phyloP scores from a whole-genome alignment of 1,140 invertebrate species.

The Melitaea cinxia region DNA sequence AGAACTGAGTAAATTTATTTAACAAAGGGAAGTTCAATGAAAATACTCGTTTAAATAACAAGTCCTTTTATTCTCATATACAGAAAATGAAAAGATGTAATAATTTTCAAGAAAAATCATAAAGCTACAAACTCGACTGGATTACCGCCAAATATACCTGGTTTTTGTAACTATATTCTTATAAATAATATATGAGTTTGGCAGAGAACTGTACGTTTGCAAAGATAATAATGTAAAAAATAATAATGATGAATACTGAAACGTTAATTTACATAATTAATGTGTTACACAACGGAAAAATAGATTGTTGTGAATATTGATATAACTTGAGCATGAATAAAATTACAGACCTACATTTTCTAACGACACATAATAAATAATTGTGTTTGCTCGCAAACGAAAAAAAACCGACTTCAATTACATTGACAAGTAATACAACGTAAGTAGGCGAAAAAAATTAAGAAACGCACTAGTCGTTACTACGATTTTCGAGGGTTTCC shows the following conservation, averaged over 20 bases:
- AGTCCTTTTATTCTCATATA: background rate
- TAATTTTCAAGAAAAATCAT: slow-evolving; percentile 16
- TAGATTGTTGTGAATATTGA: background rate
- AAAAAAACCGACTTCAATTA: too few species aligned
- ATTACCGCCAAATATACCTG: slow-evolving; percentile 27
- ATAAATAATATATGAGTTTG: slow-evolving; percentile 26
- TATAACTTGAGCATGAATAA: background rate
- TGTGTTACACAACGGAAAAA: background rate
- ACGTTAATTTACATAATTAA: slow-evolving; percentile 14
- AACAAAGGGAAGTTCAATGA: background rate
- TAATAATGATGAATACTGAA: background rate
- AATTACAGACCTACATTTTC: background rate
- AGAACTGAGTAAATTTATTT: background rate
- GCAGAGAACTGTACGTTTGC: slow-evolving; percentile 3
- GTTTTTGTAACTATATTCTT: slow-evolving; percentile 23
- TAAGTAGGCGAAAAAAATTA: too few species aligned
- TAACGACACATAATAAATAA: too few species aligned
- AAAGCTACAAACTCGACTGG: slow-evolving; percentile 21
- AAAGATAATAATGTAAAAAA: slow-evolving; percentile 14
- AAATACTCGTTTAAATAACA: background rate
- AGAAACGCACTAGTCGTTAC: too few species aligned
- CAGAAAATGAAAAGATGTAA: background rate
- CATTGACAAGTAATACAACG: too few species aligned
- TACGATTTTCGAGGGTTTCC: too few species aligned
- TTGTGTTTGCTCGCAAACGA: too few species aligned